phyloP scores from a whole-genome alignment of 2,797 vertebrate species.

The Borostomias antarcticus region DNA sequence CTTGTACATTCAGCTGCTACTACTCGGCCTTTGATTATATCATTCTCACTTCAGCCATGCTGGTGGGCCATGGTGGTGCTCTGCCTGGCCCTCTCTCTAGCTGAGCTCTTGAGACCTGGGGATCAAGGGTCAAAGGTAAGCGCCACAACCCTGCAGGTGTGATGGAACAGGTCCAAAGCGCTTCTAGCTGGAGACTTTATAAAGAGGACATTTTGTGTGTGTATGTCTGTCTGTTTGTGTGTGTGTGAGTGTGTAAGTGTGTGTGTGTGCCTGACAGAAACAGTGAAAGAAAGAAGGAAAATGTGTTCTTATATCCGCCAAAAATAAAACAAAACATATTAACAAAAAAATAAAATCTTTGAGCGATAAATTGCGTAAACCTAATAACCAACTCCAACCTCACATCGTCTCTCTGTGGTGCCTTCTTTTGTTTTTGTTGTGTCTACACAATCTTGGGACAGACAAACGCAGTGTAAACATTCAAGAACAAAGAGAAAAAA shows the following conservation, averaged over 20 bases:
- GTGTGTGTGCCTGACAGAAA: neutral
- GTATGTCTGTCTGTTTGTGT: neutral
- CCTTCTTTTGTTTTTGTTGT: conserved; percentile 37
- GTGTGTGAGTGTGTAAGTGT: neutral
- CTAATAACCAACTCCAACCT: conserved; percentile 11
- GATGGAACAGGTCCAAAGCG: conserved; percentile 24
- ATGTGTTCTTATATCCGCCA: conserved; percentile 20
- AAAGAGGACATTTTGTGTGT: conserved; percentile 9
- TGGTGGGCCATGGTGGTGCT: neutral
- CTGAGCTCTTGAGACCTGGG: conserved; percentile 6
- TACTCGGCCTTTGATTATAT: conserved; percentile 9
- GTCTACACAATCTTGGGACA: conserved; percentile 35
- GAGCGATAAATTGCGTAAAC: conserved; percentile 13
- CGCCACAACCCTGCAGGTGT: neutral
- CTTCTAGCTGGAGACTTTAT: conserved; percentile 28
- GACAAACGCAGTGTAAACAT: conserved; percentile 52
- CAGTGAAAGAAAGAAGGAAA: conserved; percentile 10
- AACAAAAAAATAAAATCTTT: conserved; percentile 18
- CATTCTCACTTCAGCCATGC: neutral
- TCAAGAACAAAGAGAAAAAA: conserved; percentile 38
- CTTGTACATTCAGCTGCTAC: conserved; percentile 38
- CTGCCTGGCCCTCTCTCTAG: neutral
- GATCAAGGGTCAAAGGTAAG: neutral
- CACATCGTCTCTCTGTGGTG: conserved; percentile 30
- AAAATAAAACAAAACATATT: conserved; percentile 20